Base-by-base conservation (phyloP, 2,113 vertebrate genomes). In the Australoheros scitulus region DNA sequence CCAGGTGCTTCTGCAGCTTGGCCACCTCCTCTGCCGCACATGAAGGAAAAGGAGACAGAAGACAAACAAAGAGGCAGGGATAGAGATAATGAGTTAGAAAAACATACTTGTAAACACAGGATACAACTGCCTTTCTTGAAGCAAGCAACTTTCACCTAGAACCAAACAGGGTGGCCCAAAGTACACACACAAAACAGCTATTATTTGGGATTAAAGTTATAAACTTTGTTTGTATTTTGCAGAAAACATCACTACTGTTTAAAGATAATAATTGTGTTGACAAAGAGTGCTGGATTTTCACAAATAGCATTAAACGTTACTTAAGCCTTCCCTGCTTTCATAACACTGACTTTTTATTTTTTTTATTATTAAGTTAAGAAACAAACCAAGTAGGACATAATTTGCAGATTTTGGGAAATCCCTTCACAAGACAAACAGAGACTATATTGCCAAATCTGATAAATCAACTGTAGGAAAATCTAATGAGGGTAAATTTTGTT, bases 1-100 rank as follows among this genome's bases (percentile, higher is more conserved):
- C 94, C 94, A 99, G 95, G 92, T 99, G 98, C 96, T 99, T 99
- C 93, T 99, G 97, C 96, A 99, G 95, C 96, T 99, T 99, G 95
- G 97, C 97, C 96, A 99, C 98, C 95, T 99, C 98, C 95, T 99
- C 98, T 99, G 96, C 24, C 4, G 56, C 84, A 79, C 68, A 47
- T 5, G 34, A 78, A 61, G 24, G 14, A 13, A 64, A 32, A 65
- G n/a, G 4, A 57, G 34, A 11, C 65, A 43, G 41, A 41, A 59
- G 43, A 77, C n/a, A 83, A 82, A 65, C 76, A 63, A 52, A 85
- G 15, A 92, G 6, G 9, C 18, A 79, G 61, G 4, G 22, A 7
- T 15, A 86, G 52, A 75, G 43, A 61, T 47, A 22, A 5, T 10
- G 61, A 55, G 58, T 83, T 70, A 86, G 52, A 61, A 68, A 63